Percentiles rank a stretch among this genome's conserved stretches.
Evolutionary conservation across 2,888 invertebrate species (phyloP).

Genomic region (Lycaena phlaeas): DNA sequence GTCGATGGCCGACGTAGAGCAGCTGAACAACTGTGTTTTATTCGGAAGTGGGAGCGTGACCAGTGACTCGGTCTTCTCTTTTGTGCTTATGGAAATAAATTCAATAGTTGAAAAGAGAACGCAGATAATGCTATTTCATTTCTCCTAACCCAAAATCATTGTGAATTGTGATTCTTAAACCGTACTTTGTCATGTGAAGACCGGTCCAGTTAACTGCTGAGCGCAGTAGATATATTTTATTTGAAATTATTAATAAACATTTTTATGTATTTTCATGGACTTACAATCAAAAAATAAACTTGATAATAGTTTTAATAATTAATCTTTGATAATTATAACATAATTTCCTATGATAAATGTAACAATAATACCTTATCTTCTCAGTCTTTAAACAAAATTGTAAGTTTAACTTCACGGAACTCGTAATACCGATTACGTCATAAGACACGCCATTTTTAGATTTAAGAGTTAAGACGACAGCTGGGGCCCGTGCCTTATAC

Average conservation of each 20-base stretch:
- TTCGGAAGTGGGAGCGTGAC: slow-evolving; percentile 13
- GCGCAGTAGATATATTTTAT: not conserved
- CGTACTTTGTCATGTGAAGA: slow-evolving; percentile 1
- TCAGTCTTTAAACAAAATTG: too few species aligned
- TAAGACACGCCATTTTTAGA: too few species aligned
- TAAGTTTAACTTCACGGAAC: too few species aligned
- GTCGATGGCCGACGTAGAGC: not conserved
- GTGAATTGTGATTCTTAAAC: too few species aligned
- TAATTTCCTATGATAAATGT: too few species aligned
- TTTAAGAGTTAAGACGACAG: too few species aligned
- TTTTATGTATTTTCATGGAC: not conserved
- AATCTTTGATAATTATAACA: too few species aligned
- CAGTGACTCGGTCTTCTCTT: slow-evolving; percentile 9
- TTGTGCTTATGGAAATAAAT: slow-evolving; percentile 8
- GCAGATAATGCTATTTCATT: slow-evolving; percentile 5
- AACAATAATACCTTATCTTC: too few species aligned
- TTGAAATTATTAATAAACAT: not conserved
- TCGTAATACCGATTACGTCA: too few species aligned
- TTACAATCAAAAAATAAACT: too few species aligned
- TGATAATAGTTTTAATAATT: too few species aligned
- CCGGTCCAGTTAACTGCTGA: not conserved
- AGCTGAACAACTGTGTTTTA: not conserved
- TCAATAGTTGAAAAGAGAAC: not conserved
- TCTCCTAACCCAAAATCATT: slow-evolving; percentile 10
- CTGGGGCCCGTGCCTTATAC: too few species aligned